phyloP scores from a whole-genome alignment of 2,888 invertebrate genomes.

The Ormia ochracea region DNA sequence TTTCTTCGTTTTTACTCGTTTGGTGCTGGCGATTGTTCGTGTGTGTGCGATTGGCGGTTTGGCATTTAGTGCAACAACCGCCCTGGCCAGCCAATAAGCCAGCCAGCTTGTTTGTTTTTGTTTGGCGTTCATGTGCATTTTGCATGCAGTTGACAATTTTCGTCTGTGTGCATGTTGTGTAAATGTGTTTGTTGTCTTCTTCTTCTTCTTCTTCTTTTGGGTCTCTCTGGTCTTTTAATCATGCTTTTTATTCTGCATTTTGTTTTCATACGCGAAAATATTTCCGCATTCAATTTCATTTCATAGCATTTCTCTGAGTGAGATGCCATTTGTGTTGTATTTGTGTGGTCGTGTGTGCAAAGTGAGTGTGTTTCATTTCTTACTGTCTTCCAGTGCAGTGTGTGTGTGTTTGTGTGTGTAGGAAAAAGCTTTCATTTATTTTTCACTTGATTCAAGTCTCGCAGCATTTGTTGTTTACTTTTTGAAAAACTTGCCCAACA shows the following conservation, averaged over 20 bases:
- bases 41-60: not conserved
- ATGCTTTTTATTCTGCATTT: not conserved
- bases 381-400: not conserved
- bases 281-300: conserved; percentile 66
- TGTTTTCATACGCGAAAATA: conserved; percentile 46
- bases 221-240: conserved; percentile 34
- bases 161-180: not conserved
- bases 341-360: not conserved
- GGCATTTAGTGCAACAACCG: conserved; percentile 49
- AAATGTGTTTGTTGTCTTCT: not conserved
- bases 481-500: conserved; percentile 14
- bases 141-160: not conserved
- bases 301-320: conserved; percentile 58
- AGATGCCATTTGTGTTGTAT: not conserved
- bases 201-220: conserved; percentile 4
- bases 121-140: conserved; percentile 12
- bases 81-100: conserved; percentile 34
- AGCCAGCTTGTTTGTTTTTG: conserved; percentile 23
- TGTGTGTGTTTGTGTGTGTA: not conserved
- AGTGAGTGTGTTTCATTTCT: conserved; percentile 27
- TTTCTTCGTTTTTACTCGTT: conserved; percentile 15
- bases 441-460: conserved; percentile 23
- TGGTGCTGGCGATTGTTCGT: not conserved
- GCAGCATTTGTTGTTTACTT: conserved; percentile 35
- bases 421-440: conserved; percentile 50